Percentiles rank a stretch among this genome's conserved stretches.
phyloP scores from a whole-genome alignment of 1,140 invertebrate genomes.

The Pararge aegeria region DNA sequence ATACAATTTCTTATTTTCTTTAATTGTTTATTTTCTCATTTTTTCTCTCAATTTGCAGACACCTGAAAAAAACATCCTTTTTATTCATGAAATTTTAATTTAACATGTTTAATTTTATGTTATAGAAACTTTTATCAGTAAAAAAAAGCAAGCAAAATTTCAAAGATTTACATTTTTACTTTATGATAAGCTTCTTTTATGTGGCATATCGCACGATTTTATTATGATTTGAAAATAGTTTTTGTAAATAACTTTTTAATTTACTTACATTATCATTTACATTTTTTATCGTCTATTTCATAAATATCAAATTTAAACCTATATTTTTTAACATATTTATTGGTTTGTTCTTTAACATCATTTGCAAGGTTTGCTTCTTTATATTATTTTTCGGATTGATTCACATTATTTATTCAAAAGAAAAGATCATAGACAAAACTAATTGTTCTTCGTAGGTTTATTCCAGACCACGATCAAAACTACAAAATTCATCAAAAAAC shows the following conservation, averaged over 20 bases:
- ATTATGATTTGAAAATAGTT: background rate
- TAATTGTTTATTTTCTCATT: background rate
- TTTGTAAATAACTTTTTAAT: background rate
- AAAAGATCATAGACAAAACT: slow-evolving; percentile 34
- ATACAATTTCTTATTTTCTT: too few species aligned
- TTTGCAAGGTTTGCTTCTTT: slow-evolving; percentile 6
- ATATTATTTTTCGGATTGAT: slow-evolving; percentile 19
- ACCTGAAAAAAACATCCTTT: background rate
- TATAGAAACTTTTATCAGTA: too few species aligned
- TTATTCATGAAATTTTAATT: background rate
- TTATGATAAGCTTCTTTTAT: background rate
- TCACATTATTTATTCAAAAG: slow-evolving; percentile 11
- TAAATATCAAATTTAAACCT: background rate
- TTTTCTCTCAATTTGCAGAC: background rate
- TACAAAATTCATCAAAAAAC: slow-evolving; percentile 70
- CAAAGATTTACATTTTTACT: background rate
- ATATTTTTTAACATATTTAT: background rate
- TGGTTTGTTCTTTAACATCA: background rate
- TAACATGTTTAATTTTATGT: too few species aligned
- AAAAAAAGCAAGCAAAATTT: background rate
- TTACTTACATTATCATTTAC: background rate
- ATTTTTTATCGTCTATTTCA: background rate
- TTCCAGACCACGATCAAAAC: slow-evolving; percentile 69
- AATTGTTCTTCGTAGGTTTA: slow-evolving; percentile 71
- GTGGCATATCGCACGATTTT: background rate